phyloP scores from a whole-genome alignment of 2,797 vertebrate genomes.

The Sorex maritimensis region DNA sequence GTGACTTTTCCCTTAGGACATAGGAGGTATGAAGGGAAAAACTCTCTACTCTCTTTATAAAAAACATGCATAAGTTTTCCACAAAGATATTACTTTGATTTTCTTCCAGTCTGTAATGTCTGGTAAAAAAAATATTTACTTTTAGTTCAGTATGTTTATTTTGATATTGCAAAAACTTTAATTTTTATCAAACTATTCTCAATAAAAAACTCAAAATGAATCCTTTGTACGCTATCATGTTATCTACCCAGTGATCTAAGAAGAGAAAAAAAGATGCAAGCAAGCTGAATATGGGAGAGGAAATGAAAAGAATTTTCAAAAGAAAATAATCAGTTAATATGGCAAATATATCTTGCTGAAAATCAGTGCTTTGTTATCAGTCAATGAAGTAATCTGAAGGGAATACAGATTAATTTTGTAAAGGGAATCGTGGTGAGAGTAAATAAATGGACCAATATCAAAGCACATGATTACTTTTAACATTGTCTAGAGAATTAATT shows the following conservation, averaged over 20 bases:
- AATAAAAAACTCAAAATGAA: constrained; percentile 43
- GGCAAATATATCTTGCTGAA: constrained; percentile 58
- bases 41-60: not conserved
- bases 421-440: not conserved
- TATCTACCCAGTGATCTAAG: constrained; percentile 24
- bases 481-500: constrained; percentile 63
- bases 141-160: constrained; percentile 14
- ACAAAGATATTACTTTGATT: not conserved
- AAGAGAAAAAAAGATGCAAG: constrained; percentile 39
- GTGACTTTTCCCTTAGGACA: not conserved
- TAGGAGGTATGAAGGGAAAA: not conserved
- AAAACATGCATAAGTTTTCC: not conserved
- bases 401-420: constrained; percentile 68
- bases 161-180: constrained; percentile 23
- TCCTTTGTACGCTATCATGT: constrained; percentile 1
- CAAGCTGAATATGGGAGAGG: constrained; percentile 15
- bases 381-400: constrained; percentile 47
- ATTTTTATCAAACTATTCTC: constrained; percentile 35
- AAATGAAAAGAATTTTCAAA: constrained; percentile 74
- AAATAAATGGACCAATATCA: constrained; percentile 47
- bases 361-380: constrained; percentile 63
- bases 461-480: constrained; percentile 56
- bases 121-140: constrained; percentile 2
- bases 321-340: constrained; percentile 69
- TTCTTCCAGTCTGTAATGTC: not conserved